Conservation (phyloP, 2,797 vertebrate genomes). For the Pipistrellus nathusii region DNA sequence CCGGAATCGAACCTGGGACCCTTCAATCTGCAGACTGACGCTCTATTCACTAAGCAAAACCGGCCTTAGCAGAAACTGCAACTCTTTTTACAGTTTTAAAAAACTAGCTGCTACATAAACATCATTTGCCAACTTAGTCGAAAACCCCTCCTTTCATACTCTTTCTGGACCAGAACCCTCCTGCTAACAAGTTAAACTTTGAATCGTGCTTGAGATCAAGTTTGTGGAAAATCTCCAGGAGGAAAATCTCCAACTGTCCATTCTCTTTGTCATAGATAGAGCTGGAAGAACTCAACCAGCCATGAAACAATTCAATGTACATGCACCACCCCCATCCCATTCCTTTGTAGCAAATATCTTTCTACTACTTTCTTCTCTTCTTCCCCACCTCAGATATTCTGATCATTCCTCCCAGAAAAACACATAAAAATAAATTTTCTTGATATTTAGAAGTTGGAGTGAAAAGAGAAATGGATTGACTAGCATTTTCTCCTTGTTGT, state of each 20-base stretch:
- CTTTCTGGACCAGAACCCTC: not conserved
- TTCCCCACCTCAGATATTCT: not conserved
- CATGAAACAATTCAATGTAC: not conserved
- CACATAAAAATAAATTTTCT: not conserved
- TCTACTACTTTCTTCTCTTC: not conserved
- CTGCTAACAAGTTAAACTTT: not conserved
- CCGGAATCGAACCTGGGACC: too few species aligned
- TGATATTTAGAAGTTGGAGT: not conserved
- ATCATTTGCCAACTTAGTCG: not conserved
- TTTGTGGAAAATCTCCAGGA: not conserved
- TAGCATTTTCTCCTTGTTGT: not conserved
- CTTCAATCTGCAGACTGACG: too few species aligned
- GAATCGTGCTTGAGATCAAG: not conserved
- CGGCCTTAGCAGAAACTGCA: too few species aligned
- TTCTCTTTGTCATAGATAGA: not conserved
- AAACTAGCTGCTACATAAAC: not conserved
- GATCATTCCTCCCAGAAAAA: not conserved
- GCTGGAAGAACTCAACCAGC: slow-evolving; percentile 12
- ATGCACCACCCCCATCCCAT: not conserved
- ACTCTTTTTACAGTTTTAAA: not conserved
- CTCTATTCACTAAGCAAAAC: too few species aligned
- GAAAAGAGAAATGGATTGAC: not conserved
- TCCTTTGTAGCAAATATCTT: not conserved
- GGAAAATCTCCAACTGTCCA: not conserved
- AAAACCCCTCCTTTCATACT: not conserved